Percentiles rank a stretch among this genome's conserved stretches.
Conservation (phyloP, 2,113 vertebrate species). For the Tor tambroides region DNA sequence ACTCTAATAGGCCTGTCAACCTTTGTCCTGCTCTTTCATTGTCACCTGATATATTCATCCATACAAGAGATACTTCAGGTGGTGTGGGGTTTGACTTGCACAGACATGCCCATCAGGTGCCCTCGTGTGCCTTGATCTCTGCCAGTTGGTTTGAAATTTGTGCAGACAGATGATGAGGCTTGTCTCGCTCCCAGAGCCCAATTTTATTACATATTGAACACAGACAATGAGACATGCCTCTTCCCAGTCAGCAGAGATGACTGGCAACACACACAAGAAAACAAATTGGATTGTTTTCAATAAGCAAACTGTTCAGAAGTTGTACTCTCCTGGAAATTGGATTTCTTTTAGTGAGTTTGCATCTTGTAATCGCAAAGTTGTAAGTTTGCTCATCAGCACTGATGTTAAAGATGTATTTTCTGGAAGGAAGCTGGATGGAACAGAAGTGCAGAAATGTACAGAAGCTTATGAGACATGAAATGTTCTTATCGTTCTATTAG, state of each 20-base stretch:
- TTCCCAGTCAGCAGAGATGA: background rate
- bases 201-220: conserved; percentile 52
- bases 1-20: conserved; percentile 80
- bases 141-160: conserved; percentile 1
- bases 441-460: background rate
- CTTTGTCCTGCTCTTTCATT: conserved; percentile 53
- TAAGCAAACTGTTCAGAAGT: conserved; percentile 41
- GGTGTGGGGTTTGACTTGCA: conserved; percentile 21
- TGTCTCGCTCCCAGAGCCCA: conserved; percentile 25
- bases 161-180: conserved; percentile 45
- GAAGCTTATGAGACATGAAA: background rate
- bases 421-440: background rate
- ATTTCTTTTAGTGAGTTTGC: conserved; percentile 4
- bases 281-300: conserved; percentile 45
- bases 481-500: background rate
- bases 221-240: conserved; percentile 18
- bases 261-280: background rate
- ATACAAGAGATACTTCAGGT: conserved; percentile 55
- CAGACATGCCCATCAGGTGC: conserved; percentile 25
- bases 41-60: conserved; percentile 78
- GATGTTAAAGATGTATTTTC: conserved; percentile 4
- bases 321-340: conserved; percentile 30
- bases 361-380: conserved; percentile 14
- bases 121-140: conserved; percentile 36
- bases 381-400: conserved; percentile 14